phyloP scores from a whole-genome alignment of 1,140 invertebrate species.

The Euschistus heros region DNA sequence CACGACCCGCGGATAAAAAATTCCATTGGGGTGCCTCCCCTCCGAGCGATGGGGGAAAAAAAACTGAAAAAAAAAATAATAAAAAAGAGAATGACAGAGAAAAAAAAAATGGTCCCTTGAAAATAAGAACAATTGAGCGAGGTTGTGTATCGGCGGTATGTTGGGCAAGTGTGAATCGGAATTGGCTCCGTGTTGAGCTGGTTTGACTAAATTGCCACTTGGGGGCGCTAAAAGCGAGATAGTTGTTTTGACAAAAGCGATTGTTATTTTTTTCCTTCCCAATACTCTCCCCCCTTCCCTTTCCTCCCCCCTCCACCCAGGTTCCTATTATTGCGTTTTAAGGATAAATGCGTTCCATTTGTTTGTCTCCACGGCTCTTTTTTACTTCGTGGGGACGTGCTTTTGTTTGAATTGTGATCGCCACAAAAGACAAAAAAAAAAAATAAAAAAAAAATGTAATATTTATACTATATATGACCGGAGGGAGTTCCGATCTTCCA shows the following conservation, averaged over 20 bases:
- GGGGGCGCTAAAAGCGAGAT: background rate
- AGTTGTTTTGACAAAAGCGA: slow-evolving; percentile 14
- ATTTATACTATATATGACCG: slow-evolving; percentile 19
- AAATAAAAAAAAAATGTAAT: slow-evolving; percentile 8
- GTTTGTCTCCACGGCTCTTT: slow-evolving; percentile 6
- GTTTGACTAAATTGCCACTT: background rate
- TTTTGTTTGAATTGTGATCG: slow-evolving; percentile 11
- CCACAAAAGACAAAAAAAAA: slow-evolving; percentile 15
- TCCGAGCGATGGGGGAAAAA: background rate
- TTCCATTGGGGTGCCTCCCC: background rate
- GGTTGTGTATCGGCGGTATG: background rate
- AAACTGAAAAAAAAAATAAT: background rate
- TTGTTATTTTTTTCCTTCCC: slow-evolving; percentile 7
- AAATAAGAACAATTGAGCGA: slow-evolving; percentile 7
- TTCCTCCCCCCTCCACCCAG: background rate
- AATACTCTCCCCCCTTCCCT: too few relatives aligned
- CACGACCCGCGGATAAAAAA: slow-evolving; percentile 2
- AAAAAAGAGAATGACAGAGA: background rate
- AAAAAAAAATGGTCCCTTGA: background rate
- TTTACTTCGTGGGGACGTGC: background rate
- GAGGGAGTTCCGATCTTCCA: background rate
- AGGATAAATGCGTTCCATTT: slow-evolving; percentile 22
- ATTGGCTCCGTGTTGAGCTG: background rate
- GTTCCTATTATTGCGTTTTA: slow-evolving; percentile 18
- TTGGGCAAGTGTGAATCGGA: slow-evolving; percentile 3